Percentiles rank a stretch among this genome's conserved stretches.
phyloP scores from a whole-genome alignment of 2,113 vertebrate species.

The Mionectes macconnelli region DNA sequence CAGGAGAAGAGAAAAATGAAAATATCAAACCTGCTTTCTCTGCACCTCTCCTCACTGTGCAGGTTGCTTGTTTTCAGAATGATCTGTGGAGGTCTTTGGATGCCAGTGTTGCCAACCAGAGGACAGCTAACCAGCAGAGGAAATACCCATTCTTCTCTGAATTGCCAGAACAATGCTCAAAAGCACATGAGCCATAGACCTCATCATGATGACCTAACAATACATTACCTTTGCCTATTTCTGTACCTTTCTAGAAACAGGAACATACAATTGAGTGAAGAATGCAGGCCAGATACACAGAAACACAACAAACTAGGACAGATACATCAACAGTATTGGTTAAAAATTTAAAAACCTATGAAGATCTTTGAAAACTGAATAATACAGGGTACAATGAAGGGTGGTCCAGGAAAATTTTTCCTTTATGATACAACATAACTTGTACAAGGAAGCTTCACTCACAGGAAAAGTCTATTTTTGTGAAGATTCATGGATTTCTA shows the following conservation, averaged over 20 bases:
- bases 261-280: neutral
- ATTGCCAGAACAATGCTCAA: neutral
- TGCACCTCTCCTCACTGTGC: neutral
- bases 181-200: fast-evolving
- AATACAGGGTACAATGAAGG: neutral
- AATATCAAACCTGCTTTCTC: neutral
- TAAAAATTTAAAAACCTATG: neutral
- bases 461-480: neutral
- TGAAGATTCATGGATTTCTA: neutral
- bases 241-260: neutral
- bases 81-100: neutral
- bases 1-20: neutral
- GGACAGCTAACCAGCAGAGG: neutral
- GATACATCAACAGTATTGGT: fast-evolving
- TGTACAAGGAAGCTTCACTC: neutral
- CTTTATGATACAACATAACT: neutral
- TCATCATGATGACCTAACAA: neutral
- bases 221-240: neutral
- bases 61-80: neutral
- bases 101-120: neutral
- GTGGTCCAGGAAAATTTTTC: neutral
- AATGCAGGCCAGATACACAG: neutral
- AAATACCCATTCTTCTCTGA: neutral
- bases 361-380: neutral
- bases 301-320: neutral